Evolutionary conservation across 2,113 vertebrate species (phyloP), one percentile per base, ranked within the genome.

Genomic region (Camelus bactrianus): DNA sequence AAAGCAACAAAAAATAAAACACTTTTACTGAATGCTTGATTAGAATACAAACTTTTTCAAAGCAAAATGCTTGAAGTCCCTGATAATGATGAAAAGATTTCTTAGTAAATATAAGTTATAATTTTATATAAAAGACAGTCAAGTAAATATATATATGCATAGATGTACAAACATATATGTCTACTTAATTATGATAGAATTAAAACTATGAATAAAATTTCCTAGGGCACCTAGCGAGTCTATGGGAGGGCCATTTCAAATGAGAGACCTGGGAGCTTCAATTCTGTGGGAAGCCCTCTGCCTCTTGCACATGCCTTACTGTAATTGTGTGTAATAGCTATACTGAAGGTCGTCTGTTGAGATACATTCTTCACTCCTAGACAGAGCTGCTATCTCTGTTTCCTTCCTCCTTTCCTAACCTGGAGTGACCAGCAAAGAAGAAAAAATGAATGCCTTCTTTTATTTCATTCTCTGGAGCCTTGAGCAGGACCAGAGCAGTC

Each of bases 1-100:
- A 91, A 94, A 89, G 50, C 52, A 56, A 58, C 84, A 73, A 56
- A 79, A 94, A 92, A 60, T 60, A 77, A 77, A 94, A 72, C 6
- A 62, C 20, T 69, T 67, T 20, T 32, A 62, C 62, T 67, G 38
- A 77, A 64, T 46, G 73, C 56, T n/a, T 50, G 19, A 50, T 84
- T 52, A 84, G 65, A 93, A 89, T 70, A 42, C 52, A 96, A 32
- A 16, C 48, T 91, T 86, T 82, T 77, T 92, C 30, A n/a, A 72
- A 93, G n/a, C 26, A 75, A 84, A 70, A 65, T 92, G 26, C 79
- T 46, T 76, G 52, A 46, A 72, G 19, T 86, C 7, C 6, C 11
- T 84, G 26, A 46, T 80, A 75, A 35, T 73, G 5, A 75, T 6
- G 65, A 7, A 84, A 94, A 28, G 42, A 90, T 76, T 91, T 8